These are phyloP conservation scores for Teleogryllus occipitalis DNA, from an alignment of 1,140 invertebrate species.

Conservation along the genomic window DNA sequence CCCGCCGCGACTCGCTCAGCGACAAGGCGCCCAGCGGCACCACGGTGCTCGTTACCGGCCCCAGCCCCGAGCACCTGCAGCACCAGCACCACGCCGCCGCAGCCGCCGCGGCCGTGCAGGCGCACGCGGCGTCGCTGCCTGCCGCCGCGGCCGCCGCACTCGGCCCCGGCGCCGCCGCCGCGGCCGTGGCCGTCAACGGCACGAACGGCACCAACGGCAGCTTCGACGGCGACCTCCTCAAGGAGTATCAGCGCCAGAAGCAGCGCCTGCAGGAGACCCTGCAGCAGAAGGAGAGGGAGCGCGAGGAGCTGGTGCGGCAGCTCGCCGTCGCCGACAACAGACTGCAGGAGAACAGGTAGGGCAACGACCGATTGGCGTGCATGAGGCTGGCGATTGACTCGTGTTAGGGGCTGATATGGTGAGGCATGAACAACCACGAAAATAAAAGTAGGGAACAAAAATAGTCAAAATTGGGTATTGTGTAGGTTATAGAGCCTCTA, in stretches of 20 bases:
- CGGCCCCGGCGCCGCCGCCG: slow-evolving; percentile 38
- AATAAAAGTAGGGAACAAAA: too few relatives aligned
- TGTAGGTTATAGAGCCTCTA: too few relatives aligned
- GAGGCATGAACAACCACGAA: too few relatives aligned
- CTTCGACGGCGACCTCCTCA: slow-evolving; percentile 49
- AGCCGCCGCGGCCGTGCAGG: neutral
- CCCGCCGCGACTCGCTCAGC: slow-evolving; percentile 48
- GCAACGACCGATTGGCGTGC: too few relatives aligned
- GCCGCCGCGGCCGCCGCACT: slow-evolving; percentile 48
- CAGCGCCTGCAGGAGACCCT: slow-evolving; percentile 56
- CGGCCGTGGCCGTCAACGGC: neutral
- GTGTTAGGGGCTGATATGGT: too few relatives aligned
- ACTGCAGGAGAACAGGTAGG: slow-evolving; percentile 41
- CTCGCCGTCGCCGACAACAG: slow-evolving; percentile 39
- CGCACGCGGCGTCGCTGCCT: slow-evolving; percentile 28
- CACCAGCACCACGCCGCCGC: slow-evolving; percentile 1
- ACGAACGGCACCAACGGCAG: slow-evolving; percentile 14
- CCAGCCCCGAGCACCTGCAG: neutral
- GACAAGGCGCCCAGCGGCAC: slow-evolving; percentile 37
- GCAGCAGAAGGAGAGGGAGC: slow-evolving; percentile 48
- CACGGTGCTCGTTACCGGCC: neutral
- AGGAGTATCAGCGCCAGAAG: slow-evolving; percentile 64
- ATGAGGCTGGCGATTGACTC: too few relatives aligned
- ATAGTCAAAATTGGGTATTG: too few relatives aligned
- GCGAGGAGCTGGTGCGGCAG: slow-evolving; percentile 45